phyloP scores from a whole-genome alignment of 2,113 vertebrate species.

The Colius striatus region DNA sequence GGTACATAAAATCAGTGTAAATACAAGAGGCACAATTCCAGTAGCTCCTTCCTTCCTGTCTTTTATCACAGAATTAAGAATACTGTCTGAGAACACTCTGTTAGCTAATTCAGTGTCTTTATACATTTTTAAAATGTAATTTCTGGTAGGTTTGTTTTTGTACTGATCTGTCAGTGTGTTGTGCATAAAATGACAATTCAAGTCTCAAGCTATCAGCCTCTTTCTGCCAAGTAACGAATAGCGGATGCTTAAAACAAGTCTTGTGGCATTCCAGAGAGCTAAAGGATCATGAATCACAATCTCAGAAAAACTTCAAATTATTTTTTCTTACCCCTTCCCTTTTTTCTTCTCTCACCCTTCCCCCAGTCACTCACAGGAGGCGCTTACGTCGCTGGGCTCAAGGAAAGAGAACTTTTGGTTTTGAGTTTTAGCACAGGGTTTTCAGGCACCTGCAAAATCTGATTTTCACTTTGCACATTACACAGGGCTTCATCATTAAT shows the following conservation, averaged over 20 bases:
- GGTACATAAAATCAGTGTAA: neutral
- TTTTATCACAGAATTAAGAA: neutral
- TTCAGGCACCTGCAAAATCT: neutral
- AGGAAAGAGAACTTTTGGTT: neutral
- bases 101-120: neutral
- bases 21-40: neutral
- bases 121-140: conserved; percentile 35
- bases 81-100: neutral
- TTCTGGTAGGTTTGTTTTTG: conserved; percentile 46
- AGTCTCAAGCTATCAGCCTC: conserved; percentile 31
- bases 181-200: conserved; percentile 37
- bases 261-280: neutral
- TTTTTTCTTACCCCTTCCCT: neutral
- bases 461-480: conserved; percentile 23
- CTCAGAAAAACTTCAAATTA: neutral
- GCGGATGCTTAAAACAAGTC: conserved; percentile 31
- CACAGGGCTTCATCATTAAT: neutral
- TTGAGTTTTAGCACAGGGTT: neutral
- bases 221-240: conserved; percentile 45
- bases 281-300: neutral
- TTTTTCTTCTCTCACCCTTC: neutral
- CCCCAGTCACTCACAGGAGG: neutral
- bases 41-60: neutral
- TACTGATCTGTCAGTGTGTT: conserved; percentile 17
- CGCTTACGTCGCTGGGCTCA: neutral